A percentile compares a stretch with the other conserved stretches of the same genome.
Conservation (phyloP, 2,797 vertebrate species). For the Microchirus variegatus region DNA sequence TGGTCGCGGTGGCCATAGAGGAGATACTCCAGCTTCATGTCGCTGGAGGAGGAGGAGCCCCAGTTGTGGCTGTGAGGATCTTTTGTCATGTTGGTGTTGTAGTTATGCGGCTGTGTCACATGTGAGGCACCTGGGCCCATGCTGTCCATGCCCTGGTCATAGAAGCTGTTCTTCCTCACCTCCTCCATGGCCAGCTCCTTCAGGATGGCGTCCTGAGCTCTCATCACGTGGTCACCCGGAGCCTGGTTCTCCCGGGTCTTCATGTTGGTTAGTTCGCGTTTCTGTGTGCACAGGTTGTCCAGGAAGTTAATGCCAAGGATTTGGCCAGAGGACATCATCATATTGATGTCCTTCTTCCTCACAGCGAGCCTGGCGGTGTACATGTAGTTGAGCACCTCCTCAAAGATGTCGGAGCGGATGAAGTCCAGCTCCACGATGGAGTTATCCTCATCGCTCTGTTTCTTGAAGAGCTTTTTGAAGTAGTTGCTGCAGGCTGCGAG, state of each 20-base stretch:
- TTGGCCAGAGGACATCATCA: slow-evolving; percentile 97
- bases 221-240: slow-evolving; percentile 90
- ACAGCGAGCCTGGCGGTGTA: slow-evolving; percentile 94
- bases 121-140: slow-evolving; percentile 92
- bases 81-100: slow-evolving; percentile 91
- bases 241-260: slow-evolving; percentile 90
- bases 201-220: slow-evolving; percentile 94
- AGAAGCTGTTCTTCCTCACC: slow-evolving; percentile 95
- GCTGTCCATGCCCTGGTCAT: slow-evolving; percentile 92
- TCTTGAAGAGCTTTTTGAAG: slow-evolving; percentile 97
- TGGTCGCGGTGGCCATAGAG: slow-evolving; percentile 94
- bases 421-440: slow-evolving; percentile 97
- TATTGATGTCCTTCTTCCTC: slow-evolving; percentile 94
- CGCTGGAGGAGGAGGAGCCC: slow-evolving; percentile 86
- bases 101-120: slow-evolving; percentile 88
- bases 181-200: slow-evolving; percentile 95
- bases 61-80: slow-evolving; percentile 93
- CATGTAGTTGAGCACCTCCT: slow-evolving; percentile 97
- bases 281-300: slow-evolving; percentile 95
- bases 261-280: slow-evolving; percentile 92
- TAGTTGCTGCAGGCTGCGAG: slow-evolving; percentile 95
- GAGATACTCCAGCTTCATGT: slow-evolving; percentile 97
- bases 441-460: slow-evolving; percentile 93
- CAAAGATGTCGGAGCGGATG: slow-evolving; percentile 95
- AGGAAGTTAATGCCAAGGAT: slow-evolving; percentile 95